Conservation (phyloP, 2,113 vertebrate species). For the Zeus faber region DNA sequence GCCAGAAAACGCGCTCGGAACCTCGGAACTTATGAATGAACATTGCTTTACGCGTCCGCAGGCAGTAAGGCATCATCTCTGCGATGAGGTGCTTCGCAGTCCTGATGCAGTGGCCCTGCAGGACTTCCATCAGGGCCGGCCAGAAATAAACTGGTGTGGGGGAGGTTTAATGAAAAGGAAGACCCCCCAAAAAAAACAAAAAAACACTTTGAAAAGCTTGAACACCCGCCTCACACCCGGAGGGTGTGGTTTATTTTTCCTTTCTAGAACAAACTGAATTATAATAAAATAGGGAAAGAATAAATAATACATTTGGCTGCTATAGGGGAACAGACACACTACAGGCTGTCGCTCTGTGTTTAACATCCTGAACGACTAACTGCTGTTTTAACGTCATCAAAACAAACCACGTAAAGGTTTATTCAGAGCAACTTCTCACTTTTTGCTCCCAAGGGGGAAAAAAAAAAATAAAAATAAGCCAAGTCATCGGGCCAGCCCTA, state of each 20-base stretch:
- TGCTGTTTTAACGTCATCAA: too few species aligned
- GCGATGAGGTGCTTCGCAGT: conserved; percentile 39
- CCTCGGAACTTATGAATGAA: conserved; percentile 28
- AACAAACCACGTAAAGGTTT: background rate
- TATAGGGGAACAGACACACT: background rate
- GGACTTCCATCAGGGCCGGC: conserved; percentile 28
- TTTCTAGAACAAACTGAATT: background rate
- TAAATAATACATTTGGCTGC: background rate
- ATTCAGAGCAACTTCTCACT: background rate
- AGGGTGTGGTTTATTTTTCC: background rate
- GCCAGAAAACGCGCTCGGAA: conserved; percentile 10
- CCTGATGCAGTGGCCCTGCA: conserved; percentile 21
- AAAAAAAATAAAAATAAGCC: background rate
- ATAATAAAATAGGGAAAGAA: background rate
- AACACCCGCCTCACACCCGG: too few species aligned
- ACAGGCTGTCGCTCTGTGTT: background rate
- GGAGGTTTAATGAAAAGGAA: too few species aligned
- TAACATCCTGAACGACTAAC: background rate
- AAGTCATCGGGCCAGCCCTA: conserved; percentile 14
- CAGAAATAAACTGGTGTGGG: background rate
- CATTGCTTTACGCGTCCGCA: conserved; percentile 40
- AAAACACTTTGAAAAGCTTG: too few species aligned
- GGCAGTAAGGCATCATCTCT: conserved; percentile 52
- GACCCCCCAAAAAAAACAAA: too few species aligned
- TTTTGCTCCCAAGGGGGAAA: too few species aligned